These are phyloP conservation scores for Aphaenogaster ashmeadi DNA, from an alignment of 1,140 invertebrate genomes.

Conservation along the genomic window DNA sequence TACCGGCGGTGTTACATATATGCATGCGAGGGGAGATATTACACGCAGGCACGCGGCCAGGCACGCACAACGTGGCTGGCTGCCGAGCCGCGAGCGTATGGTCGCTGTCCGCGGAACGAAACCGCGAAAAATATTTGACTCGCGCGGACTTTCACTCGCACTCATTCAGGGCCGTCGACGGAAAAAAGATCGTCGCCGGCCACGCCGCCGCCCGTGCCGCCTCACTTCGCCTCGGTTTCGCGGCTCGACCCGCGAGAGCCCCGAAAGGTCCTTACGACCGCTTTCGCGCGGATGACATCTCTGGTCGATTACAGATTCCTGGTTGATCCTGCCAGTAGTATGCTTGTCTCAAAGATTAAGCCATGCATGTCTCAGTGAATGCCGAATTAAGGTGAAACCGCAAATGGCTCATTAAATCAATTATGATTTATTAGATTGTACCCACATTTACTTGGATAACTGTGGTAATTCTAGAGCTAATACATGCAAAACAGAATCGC, in stretches of 20 bases:
- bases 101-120: constrained; percentile 55
- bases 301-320: neutral
- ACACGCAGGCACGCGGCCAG: neutral
- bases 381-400: constrained; percentile 91
- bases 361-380: constrained; percentile 88
- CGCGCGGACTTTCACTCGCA: constrained; percentile 79
- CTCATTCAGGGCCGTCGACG: constrained; percentile 77
- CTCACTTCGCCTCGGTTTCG: neutral
- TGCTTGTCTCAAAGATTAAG: constrained; percentile 92
- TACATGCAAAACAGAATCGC: neutral
- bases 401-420: constrained; percentile 94
- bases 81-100: neutral
- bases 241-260: neutral
- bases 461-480: constrained; percentile 14
- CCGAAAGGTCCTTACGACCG: constrained; percentile 13
- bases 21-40: neutral
- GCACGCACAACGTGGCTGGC: neutral
- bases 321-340: constrained; percentile 78
- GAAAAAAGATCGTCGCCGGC: constrained; percentile 41
- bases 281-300: constrained; percentile 37
- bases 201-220: neutral
- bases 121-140: constrained; percentile 79
- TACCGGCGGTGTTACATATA: neutral
- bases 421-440: constrained; percentile 76
- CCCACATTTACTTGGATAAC: constrained; percentile 27